Evolutionary conservation across 2,888 invertebrate genomes (phyloP).

Genomic region (Glomeris marginata): DNA sequence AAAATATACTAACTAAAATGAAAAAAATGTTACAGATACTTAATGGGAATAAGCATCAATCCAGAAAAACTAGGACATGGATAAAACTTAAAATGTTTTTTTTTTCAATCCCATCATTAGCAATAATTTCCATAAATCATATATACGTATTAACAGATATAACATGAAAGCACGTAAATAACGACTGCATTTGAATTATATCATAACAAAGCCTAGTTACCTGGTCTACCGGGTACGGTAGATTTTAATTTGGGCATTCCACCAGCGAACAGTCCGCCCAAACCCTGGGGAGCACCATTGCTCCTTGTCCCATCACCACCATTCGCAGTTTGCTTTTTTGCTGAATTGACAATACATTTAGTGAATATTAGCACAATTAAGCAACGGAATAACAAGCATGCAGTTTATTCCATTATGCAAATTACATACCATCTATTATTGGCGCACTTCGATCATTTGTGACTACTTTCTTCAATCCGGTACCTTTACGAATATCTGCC

Average conservation of each 20-base stretch:
- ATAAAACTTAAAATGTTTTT: no score
- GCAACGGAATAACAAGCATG: neutral
- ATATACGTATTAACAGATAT: neutral
- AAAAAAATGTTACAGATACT: no score
- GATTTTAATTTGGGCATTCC: constrained; percentile 67
- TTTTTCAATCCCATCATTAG: no score
- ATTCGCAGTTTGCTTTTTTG: neutral
- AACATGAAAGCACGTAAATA: constrained; percentile 2
- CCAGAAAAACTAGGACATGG: no score
- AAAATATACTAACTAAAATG: no score
- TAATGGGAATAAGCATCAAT: no score
- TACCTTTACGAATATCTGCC: constrained; percentile 67
- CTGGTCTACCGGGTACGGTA: constrained; percentile 34
- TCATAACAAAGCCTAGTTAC: constrained; percentile 23
- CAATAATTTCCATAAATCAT: neutral
- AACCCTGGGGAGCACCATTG: constrained; percentile 25
- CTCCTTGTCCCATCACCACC: constrained; percentile 26
- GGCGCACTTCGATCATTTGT: constrained; percentile 87
- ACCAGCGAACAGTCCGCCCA: constrained; percentile 63
- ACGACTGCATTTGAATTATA: constrained; percentile 13
- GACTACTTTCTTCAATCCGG: constrained; percentile 63
- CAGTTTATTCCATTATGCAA: neutral
- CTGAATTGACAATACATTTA: neutral
- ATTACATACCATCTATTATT: constrained; percentile 44
- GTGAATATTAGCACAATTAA: neutral